These are phyloP conservation scores for Artibeus jamaicensis DNA, from an alignment of 2,797 vertebrate genomes.

Conservation along the genomic window DNA sequence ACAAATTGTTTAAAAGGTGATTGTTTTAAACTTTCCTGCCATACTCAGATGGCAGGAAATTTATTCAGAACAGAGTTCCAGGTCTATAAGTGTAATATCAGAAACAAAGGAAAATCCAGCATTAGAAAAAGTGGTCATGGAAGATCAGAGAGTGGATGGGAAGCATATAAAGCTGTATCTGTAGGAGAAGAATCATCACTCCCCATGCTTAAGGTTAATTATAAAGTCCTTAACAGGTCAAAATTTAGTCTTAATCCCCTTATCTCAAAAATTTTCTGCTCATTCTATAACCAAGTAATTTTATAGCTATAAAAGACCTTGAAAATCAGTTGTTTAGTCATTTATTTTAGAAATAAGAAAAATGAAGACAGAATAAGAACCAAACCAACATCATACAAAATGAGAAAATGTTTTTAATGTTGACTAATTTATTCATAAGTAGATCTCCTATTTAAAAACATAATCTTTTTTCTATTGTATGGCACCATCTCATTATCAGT, in stretches of 20 bases:
- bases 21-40: no score
- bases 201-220: not conserved
- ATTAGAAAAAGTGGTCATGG: not conserved
- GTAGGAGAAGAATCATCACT: not conserved
- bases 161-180: not conserved
- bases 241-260: not conserved
- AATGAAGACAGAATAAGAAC: not conserved
- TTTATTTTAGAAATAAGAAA: slow-evolving; percentile 13
- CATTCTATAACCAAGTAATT: not conserved
- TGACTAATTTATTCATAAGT: slow-evolving; percentile 3
- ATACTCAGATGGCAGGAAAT: not conserved
- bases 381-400: not conserved
- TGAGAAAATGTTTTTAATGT: not conserved
- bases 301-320: not conserved
- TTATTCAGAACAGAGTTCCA: not conserved
- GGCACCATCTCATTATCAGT: not conserved
- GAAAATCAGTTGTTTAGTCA: not conserved
- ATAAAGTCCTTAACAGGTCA: not conserved
- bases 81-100: not conserved
- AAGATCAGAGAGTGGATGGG: not conserved
- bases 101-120: not conserved
- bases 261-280: not conserved
- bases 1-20: not conserved
- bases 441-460: not conserved
- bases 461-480: not conserved